Evolutionary conservation across 1,140 invertebrate species (phyloP), one percentile per base, ranked within the genome.

Genomic region (Archivesica marissinica): DNA sequence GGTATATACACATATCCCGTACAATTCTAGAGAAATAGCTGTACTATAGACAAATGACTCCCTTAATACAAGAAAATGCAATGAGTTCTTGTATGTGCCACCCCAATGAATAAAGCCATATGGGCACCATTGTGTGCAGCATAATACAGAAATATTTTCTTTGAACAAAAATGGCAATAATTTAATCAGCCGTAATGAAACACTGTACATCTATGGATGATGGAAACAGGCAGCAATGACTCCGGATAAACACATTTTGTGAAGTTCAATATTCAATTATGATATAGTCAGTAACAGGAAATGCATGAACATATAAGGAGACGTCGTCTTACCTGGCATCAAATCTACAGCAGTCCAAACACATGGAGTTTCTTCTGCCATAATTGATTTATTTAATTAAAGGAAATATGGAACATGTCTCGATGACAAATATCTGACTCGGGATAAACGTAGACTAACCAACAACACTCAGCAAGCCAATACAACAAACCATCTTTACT

Each of bases 191-290:
- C 3, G 30, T 64, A 35, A 64, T 64, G 41, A 74, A 54, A 64
- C 23, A 33, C n/a, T 64, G 30, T 30, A 54, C n/a, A 74, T 76
- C 74, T 54, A 76, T 76, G 47, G 50, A 52, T 39, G 47, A 38
- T 76, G 33, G 15, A 76, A 76, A 76, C 38, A 64, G 59, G 30
- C 38, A 33, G n/a, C 59, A 25, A 15, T 3, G 50, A 54, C 11
- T 15, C 74, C 50, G 74, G 74, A 76, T 76, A 38, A 76, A 59
- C 39, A 52, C 52, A 76, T 76, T 76, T 76, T 76, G 74, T 54
- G 35, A 56, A 56, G 52, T 56, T 76, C 74, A 54, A 56, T 54
- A 56, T 20, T 56, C 74, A 76, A 76, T 76, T 76, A 76, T 76
- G 74, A 76, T 76, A 35, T 50, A 15, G 20, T 76, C 52, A 76